Percentiles rank a stretch among this genome's conserved stretches.
phyloP scores from a whole-genome alignment of 2,888 invertebrate genomes.

The Thymelicus sylvestris region DNA sequence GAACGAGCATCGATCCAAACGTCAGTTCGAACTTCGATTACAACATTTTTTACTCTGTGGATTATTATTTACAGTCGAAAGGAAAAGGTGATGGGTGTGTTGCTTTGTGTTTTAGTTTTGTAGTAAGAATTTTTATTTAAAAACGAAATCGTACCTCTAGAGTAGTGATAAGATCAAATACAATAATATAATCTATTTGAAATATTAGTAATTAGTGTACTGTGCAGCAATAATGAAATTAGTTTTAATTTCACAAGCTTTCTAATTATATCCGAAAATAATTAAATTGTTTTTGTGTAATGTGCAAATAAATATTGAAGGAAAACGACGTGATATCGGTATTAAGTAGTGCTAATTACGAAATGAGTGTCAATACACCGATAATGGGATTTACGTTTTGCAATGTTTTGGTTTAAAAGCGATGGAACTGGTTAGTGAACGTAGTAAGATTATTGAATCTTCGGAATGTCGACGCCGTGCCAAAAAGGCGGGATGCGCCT shows the following conservation, averaged over 20 bases:
- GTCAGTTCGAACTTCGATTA: conserved; percentile 53
- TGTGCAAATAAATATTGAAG: conserved; percentile 39
- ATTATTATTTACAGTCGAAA: conserved; percentile 66
- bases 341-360: conserved; percentile 35
- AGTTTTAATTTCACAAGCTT: conserved; percentile 37
- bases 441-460: conserved; percentile 51
- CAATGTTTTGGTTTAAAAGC: conserved; percentile 47
- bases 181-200: conserved; percentile 38
- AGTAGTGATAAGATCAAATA: conserved; percentile 34
- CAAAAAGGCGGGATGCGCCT: conserved; percentile 85
- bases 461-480: conserved; percentile 73
- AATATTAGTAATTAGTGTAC: conserved; percentile 41
- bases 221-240: conserved; percentile 33
- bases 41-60: not conserved
- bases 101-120: conserved; percentile 66
- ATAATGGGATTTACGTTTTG: conserved; percentile 56
- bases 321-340: conserved; percentile 31
- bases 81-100: conserved; percentile 77
- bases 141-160: conserved; percentile 41
- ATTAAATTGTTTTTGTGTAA: conserved; percentile 34
- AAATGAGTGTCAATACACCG: conserved; percentile 35
- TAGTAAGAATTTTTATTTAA: conserved; percentile 52
- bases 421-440: conserved; percentile 61
- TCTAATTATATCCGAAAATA: conserved; percentile 35
- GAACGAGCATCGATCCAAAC: conserved; percentile 30